A percentile compares a stretch with the other conserved stretches of the same genome.
Evolutionary conservation across 2,113 vertebrate genomes (phyloP).

Genomic region (Nesoenas mayeri): DNA sequence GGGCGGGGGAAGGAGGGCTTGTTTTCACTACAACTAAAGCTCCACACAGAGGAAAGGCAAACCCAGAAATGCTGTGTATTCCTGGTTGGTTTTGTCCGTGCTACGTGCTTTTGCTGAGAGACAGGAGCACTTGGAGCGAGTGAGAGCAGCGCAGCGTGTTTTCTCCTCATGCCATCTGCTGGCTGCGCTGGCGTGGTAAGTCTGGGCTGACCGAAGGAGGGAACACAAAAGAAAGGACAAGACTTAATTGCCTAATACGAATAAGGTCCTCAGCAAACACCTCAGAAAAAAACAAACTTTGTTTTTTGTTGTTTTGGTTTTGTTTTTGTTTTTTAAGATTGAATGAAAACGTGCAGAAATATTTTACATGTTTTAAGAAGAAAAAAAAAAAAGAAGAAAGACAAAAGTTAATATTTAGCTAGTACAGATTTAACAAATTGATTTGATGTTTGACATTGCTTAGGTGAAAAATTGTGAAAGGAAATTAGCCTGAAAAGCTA

Average conservation of each 20-base stretch:
- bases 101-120: neutral
- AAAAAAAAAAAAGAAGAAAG: neutral
- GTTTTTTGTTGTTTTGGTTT: too few species aligned
- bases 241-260: neutral
- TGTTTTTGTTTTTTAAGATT: neutral
- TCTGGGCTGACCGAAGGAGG: neutral
- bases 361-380: neutral
- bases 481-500: neutral
- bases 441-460: neutral
- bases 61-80: neutral
- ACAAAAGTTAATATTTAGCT: neutral
- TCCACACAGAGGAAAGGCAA: neutral
- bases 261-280: neutral
- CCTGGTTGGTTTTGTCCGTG: rapidly evolving
- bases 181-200: rapidly evolving
- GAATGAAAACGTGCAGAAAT: neutral
- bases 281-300: neutral
- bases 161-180: constrained; percentile 12
- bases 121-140: neutral
- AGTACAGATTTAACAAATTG: neutral
- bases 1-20: neutral
- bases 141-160: neutral
- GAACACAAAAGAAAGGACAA: neutral
- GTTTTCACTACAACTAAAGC: neutral
- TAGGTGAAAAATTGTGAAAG: neutral